These are phyloP conservation scores for Aptenodytes patagonicus DNA, from an alignment of 2,113 vertebrate species.

Conservation along the genomic window DNA sequence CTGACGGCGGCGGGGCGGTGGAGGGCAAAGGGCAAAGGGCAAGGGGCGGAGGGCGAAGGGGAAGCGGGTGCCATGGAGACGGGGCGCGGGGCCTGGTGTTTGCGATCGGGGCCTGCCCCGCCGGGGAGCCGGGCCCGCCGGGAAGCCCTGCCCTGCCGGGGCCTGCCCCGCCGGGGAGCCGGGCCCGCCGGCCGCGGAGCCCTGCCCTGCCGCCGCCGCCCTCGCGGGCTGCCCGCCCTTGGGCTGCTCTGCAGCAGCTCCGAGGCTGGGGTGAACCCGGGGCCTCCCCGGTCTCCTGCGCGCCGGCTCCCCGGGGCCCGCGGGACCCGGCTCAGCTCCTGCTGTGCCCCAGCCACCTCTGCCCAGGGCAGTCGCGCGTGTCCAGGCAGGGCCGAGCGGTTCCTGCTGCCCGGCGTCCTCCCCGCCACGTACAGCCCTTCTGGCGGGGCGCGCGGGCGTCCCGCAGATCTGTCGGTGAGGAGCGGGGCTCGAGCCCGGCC, in stretches of 20 bases:
- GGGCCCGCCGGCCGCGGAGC: too few relatives aligned
- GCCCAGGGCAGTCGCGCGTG: background rate
- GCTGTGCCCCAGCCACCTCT: background rate
- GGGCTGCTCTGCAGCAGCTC: background rate
- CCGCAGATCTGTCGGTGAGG: background rate
- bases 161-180: background rate
- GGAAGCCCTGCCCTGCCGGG: too few relatives aligned
- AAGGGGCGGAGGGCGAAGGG: too few relatives aligned
- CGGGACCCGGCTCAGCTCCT: background rate
- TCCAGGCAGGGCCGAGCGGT: background rate
- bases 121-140: too few relatives aligned
- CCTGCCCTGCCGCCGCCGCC: background rate
- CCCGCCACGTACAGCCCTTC: background rate
- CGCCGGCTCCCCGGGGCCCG: too few relatives aligned
- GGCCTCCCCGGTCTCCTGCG: background rate
- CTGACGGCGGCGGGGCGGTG: too few relatives aligned
- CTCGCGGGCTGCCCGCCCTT: background rate
- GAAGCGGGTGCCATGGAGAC: too few relatives aligned
- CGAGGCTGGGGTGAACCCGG: background rate
- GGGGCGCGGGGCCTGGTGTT: too few relatives aligned
- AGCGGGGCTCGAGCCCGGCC: fast-evolving
- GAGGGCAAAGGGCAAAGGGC: too few relatives aligned
- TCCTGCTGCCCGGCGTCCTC: background rate
- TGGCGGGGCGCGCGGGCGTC: background rate
- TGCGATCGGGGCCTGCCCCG: too few relatives aligned